Percentiles rank a stretch among this genome's conserved stretches.
Conservation (phyloP, 37 sponge, comb jelly and placozoan species). For the Oopsacas minuta region DNA sequence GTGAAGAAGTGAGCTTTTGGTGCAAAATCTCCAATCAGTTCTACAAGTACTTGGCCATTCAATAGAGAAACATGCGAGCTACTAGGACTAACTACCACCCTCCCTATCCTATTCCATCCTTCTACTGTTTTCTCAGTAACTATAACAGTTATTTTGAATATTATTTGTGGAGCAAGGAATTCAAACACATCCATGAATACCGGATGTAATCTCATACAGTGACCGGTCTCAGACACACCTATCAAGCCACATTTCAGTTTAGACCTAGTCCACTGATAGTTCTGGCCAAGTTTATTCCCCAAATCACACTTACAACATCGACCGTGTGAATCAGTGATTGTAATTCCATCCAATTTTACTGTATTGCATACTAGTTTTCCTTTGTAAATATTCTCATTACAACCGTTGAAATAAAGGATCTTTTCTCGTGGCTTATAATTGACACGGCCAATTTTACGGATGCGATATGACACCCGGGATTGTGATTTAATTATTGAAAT, state of each 20-base stretch:
- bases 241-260: background rate
- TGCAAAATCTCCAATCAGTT: background rate
- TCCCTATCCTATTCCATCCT: background rate
- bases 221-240: background rate
- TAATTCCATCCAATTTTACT: background rate
- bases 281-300: background rate
- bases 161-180: background rate
- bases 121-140: background rate
- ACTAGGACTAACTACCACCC: background rate
- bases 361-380: background rate
- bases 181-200: constrained; percentile 9
- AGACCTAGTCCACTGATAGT: background rate
- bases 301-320: constrained; percentile 12
- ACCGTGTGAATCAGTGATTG: background rate
- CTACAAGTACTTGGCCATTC: background rate
- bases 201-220: background rate
- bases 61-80: background rate
- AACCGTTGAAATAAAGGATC: background rate
- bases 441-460: background rate
- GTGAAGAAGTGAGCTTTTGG: constrained; percentile 10
- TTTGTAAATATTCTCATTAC: constrained; percentile 10
- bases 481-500: background rate
- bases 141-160: background rate
- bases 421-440: background rate
- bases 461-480: background rate